Evolutionary conservation across 2,797 vertebrate genomes (phyloP), one percentile per base, ranked within the genome.

Genomic region (Knipowitschia caucasica): DNA sequence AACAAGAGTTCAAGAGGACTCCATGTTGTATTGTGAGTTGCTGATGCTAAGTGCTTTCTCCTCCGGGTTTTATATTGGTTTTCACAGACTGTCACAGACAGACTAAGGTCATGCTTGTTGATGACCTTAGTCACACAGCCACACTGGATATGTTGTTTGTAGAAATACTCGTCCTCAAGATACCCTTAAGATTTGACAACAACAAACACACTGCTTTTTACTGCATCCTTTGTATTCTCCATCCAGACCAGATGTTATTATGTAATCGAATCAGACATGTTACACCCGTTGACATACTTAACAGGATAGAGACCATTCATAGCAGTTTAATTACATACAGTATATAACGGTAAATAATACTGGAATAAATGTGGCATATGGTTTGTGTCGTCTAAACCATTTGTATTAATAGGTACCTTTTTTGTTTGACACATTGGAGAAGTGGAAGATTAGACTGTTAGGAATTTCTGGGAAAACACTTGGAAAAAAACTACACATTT

Each of bases 221-320:
- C 33, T 55, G 10, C 10, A 7, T 38, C 8, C 27, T 26, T 33
- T 43, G 51, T 44, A 55, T 50, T 21, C 39, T 23, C 20, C n/a
- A n/a, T n/a, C n/a, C n/a, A n/a, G 18, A 36, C 42, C 40, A 68
- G 50, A 71, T 62, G 52, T 45, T 58, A 15, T 67, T 60, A 55
- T 27, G 34, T 68, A 58, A 64, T 52, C 14, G 45, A 52, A 56
- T 11, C 29, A 39, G 9, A 44, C 26, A 56, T 50, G 25, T 30
- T 6, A 5, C 10, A 29, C 23, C n/a, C 12, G 27, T 23, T 12
- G 46, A 49, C 33, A 23, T 23, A 7, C 5, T 18, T 46, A 7
- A 23, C 2, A 8, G 9, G 26, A 24, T 25, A 2, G 7, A 8
- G 38, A 40, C 4, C 7, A 12, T 23, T 40, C n/a, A n/a, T n/a